Base-by-base conservation (phyloP, 2,113 vertebrate genomes). In the Xenopus laevis region DNA sequence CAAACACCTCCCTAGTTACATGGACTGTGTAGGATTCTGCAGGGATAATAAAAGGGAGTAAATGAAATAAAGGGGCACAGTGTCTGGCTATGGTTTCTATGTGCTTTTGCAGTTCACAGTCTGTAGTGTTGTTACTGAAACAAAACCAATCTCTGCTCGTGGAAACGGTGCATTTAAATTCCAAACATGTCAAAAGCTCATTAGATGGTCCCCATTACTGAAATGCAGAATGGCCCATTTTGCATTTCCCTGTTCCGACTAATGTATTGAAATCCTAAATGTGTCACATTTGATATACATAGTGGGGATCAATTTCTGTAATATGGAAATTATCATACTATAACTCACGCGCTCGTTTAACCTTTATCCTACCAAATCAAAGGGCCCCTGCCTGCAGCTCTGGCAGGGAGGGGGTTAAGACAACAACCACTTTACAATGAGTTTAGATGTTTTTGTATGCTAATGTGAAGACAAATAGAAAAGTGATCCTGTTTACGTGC, bases 251-350 rank as follows among this genome's bases (percentile, higher is more conserved):
- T 27, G 58, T 60, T 21, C 18, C 21, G 3, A 60, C 18, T 23
- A 60, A 60, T 60, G 58, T 60, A 60, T 60, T 21, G 58, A 60
- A 60, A 60, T 60, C 58, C 58, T 60, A 60, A 60, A 60, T 60
- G 21, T 60, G 58, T 60, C 58, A 60, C 58, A 60, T 23, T 60
- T 60, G 58, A 60, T 60, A 60, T 13, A 27, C 21, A 23, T 23
- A 60, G 21, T 23, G 18, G 20, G 58, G 15, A 60, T 60, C 18
- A 23, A 60, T 60, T 60, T 23, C 8, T 27, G 21, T 23, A 60
- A 60, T 60, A 60, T 60, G 15, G 58, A 12, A 40, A 60, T 23
- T 60, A 27, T 23, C 18, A 21, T 60, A 4, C 33, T 13, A 64
- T 12, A 64, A 40, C 13, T 15, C 27, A 6, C 10, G 30, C 6